Evolutionary conservation across 2,888 invertebrate species (phyloP).

Genomic region (Patella pellucida): DNA sequence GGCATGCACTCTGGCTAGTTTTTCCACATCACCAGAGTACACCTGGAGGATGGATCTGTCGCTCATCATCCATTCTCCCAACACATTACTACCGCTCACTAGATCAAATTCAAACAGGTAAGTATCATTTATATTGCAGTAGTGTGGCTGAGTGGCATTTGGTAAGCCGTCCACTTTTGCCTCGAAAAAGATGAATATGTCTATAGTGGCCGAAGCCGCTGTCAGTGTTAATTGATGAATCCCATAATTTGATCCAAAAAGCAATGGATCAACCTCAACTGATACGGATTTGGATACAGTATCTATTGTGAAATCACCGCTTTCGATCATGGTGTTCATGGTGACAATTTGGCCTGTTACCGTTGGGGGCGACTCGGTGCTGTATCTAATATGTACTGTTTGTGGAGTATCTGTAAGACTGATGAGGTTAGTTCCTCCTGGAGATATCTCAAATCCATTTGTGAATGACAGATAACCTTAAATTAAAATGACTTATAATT

Average conservation of each 20-base stretch:
- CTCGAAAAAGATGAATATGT: constrained; percentile 15
- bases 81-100: constrained; percentile 11
- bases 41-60: constrained; percentile 9
- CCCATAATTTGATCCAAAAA: not conserved
- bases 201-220: not conserved
- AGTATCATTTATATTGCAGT: constrained; percentile 14
- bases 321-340: not conserved
- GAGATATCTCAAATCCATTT: constrained; percentile 2
- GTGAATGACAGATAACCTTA: not conserved
- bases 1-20: constrained; percentile 1
- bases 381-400: not conserved
- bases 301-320: not conserved
- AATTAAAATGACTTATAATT: too few relatives aligned
- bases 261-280: not conserved
- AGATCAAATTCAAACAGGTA: not conserved
- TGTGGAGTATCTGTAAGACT: not conserved
- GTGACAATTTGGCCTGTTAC: not conserved
- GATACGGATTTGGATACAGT: not conserved
- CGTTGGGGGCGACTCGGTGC: not conserved
- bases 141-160: not conserved
- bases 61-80: constrained; percentile 21
- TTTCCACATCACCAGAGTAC: constrained; percentile 12
- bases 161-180: constrained; percentile 8
- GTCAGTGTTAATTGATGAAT: constrained; percentile 12
- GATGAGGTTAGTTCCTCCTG: not conserved